Base-by-base conservation (phyloP, 2,113 vertebrate genomes). In the Atlantisia rogersi region DNA sequence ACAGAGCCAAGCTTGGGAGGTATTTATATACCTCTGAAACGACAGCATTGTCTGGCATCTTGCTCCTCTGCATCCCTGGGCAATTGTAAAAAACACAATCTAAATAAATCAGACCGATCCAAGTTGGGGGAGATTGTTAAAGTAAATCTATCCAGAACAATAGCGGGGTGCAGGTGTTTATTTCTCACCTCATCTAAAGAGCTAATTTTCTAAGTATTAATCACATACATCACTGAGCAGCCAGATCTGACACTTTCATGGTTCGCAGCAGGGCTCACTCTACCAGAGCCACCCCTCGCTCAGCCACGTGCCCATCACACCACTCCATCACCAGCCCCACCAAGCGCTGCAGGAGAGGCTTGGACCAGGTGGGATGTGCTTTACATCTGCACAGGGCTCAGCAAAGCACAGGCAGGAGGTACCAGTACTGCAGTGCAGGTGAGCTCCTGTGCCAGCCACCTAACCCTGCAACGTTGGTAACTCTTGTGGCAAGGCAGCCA, bases 381-480 rank as follows among this genome's bases (percentile, higher is more conserved):
- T 18, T 35, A 26, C 35, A 24, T 2, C 48, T 7, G 1, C 35
- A 11, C 40, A 2, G 53, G 17, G 11, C 26, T 52, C 10, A 8
- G 6, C 26, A 2, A 0, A 2, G 26, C 0, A 3, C 1, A 22
- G 70, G 31, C 17, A 2, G 2, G 4, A 39, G 1, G 8, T 8
- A 6, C 8, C 1, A 1, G 24, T 3, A 11, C 76, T 2, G 10
- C 52, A 5, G 1, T 0, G 39, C 20, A 1, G 8, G 19, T 1
- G 3, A 44, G 75, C 28, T 25, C 37, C 67, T 2, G 26, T 4
- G 2, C 37, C 1, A 17, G 3, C 37, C 5, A 4, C 37, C 44
- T 3, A 20, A 3, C 24, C 35, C 39, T 1, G 6, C 40, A 1
- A 1, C 6, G 26, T 12, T 5, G 52, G 37, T 12, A 67, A 35